Percentiles rank a stretch among this genome's conserved stretches.
Conservation (phyloP, 2,888 invertebrate species). For the Ptilodon capucinus region DNA sequence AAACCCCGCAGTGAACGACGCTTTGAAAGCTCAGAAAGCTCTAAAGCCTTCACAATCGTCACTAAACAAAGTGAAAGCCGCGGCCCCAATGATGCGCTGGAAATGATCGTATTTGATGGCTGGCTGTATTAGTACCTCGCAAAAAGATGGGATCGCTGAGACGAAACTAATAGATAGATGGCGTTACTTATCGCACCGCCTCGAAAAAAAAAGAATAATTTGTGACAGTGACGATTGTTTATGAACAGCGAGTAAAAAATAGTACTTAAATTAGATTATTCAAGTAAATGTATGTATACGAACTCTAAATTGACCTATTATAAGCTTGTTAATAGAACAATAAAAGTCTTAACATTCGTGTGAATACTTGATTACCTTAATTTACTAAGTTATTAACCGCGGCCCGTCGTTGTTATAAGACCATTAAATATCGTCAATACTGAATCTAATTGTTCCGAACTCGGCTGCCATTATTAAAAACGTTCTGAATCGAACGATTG, state of each 20-base stretch:
- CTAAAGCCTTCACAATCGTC: slow-evolving; percentile 48
- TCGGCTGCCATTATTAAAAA: slow-evolving; percentile 54
- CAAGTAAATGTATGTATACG: no score
- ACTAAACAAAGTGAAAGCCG: slow-evolving; percentile 47
- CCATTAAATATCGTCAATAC: slow-evolving; percentile 43
- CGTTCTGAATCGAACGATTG: slow-evolving; percentile 66
- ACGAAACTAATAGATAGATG: background rate
- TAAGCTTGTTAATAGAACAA: no score
- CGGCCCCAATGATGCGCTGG: slow-evolving; percentile 26
- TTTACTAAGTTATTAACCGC: slow-evolving; percentile 10
- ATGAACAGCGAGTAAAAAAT: background rate
- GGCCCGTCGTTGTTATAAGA: slow-evolving; percentile 18
- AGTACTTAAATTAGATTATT: background rate
- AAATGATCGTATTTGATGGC: slow-evolving; percentile 7
- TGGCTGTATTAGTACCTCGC: slow-evolving; percentile 5
- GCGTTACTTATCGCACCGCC: background rate
- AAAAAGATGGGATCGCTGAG: background rate
- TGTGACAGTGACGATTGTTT: background rate
- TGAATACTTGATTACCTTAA: slow-evolving; percentile 5
- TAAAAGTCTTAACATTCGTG: background rate
- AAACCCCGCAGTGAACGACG: slow-evolving; percentile 41
- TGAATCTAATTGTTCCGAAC: slow-evolving; percentile 50
- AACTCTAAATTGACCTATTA: no score
- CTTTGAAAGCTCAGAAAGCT: slow-evolving; percentile 41
- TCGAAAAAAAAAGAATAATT: background rate